phyloP scores from a whole-genome alignment of 2,888 invertebrate genomes.

The Stenichneumon culpator region DNA sequence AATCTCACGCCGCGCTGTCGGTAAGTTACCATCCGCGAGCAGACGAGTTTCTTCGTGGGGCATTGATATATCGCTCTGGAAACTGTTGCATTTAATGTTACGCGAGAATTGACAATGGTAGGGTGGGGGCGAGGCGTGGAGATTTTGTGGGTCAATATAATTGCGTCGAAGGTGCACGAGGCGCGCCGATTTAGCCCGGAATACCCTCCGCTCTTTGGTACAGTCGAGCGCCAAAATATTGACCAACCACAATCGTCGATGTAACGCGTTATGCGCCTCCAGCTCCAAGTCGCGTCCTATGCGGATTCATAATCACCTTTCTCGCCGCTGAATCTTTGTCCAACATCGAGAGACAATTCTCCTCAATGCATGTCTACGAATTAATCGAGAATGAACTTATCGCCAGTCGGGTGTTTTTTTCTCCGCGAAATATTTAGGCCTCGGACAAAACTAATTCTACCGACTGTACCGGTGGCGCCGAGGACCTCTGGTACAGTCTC shows the following conservation, averaged over 20 bases:
- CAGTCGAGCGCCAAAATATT: constrained; percentile 73
- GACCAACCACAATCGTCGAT: constrained; percentile 48
- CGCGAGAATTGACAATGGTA: not conserved
- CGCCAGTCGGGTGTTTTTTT: not conserved
- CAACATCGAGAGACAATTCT: not conserved
- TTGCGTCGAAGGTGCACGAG: constrained; percentile 73
- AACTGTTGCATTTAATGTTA: not conserved
- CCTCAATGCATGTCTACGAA: not conserved
- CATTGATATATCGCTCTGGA: not conserved
- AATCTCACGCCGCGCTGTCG: not conserved
- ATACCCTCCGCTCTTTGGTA: constrained; percentile 65
- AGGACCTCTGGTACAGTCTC: not conserved
- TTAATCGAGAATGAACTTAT: not conserved
- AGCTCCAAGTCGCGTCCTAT: not conserved
- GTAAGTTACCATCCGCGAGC: not conserved
- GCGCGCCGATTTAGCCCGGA: constrained; percentile 66
- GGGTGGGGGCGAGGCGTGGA: not conserved
- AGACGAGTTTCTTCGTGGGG: not conserved
- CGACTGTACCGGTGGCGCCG: constrained; percentile 68
- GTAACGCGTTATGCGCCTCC: not conserved
- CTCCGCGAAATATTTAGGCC: not conserved
- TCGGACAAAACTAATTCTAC: constrained; percentile 43
- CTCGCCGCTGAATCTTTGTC: not conserved
- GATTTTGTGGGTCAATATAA: constrained; percentile 77
- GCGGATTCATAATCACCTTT: not conserved